Base-by-base conservation (phyloP, 2,797 vertebrate species). In the Chromobotia macracanthus region DNA sequence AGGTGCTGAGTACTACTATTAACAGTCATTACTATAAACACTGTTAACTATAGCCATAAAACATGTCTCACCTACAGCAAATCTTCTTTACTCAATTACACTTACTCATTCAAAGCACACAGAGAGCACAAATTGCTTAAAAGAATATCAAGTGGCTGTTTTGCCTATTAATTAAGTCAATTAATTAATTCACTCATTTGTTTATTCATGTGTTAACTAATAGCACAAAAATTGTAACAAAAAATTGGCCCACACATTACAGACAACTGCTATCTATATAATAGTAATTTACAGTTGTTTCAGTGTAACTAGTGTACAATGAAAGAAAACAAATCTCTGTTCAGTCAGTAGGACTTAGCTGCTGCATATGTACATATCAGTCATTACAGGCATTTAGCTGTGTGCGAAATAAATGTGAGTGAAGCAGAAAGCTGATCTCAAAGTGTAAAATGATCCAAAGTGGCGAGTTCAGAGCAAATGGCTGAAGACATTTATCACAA, bases 341-440 rank as follows among this genome's bases (percentile, higher is more conserved):
- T 61, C 18, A 16, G 5, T 53, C 55, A 25, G 58, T 15, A 28
- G 19, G 12, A 23, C 2, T 61, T 61, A 25, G 13, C 38, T 38
- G 16, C 64, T 44, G 12, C 31, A 53, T 25, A 21, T 19, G 31
- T 16, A 31, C 69, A 19, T 41, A 53, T 79, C 44, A 25, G 15
- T 28, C 55, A 69, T 15, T 51, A 35, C 56, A 51, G 16, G 19
- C 11, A 55, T 79, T 69, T 55, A 79, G 55, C 77, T 72, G 48
- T 19, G 48, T 71, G 68, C 4, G 16, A 55, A 68, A 79, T 63
- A 25, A 53, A 71, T 64, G 68, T 55, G 6, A 64, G 58, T 79
- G 46, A 63, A 71, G 44, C 68, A 64, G 77, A 79, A 79, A 79
- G 46, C 31, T 28, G 46, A 79, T 79, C 31, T 71, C 76, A 63